A percentile compares a stretch with the other conserved stretches of the same genome.
These are phyloP conservation scores for Sarcophaga caerulescens DNA, from an alignment of 2,888 invertebrate species.

Conservation along the genomic window DNA sequence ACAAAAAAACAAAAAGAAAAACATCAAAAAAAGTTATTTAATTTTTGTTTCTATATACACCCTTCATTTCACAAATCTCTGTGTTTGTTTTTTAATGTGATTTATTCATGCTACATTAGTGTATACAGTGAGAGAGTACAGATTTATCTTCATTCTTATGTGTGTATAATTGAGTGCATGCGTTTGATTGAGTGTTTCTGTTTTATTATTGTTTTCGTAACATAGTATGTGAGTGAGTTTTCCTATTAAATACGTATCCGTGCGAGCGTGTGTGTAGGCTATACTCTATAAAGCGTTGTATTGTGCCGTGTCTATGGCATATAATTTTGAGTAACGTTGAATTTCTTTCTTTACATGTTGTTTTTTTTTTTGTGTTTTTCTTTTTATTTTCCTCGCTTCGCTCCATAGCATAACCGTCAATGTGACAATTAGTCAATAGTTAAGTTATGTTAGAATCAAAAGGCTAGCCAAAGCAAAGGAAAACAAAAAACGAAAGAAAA, in stretches of 20 bases:
- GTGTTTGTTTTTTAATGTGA: constrained; percentile 17
- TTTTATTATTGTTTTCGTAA: neutral
- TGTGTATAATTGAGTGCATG: too few relatives aligned
- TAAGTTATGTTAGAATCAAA: constrained; percentile 24
- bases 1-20: neutral
- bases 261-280: neutral
- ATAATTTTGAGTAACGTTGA: constrained; percentile 14
- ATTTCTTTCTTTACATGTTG: neutral
- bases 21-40: too few relatives aligned
- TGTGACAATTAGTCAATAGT: constrained; percentile 51
- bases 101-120: constrained; percentile 34
- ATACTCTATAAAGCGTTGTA: neutral
- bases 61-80: constrained; percentile 48
- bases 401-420: constrained; percentile 40
- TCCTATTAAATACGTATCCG: neutral
- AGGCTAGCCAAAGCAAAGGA: neutral
- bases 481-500: constrained; percentile 29
- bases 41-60: constrained; percentile 43
- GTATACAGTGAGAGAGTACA: neutral
- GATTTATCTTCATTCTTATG: too few relatives aligned
- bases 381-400: neutral
- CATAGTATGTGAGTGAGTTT: neutral
- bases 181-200: neutral
- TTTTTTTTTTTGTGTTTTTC: neutral
- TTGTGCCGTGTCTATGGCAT: neutral